Conservation (phyloP, 1,140 invertebrate genomes). For the Leptinotarsa defecta region DNA sequence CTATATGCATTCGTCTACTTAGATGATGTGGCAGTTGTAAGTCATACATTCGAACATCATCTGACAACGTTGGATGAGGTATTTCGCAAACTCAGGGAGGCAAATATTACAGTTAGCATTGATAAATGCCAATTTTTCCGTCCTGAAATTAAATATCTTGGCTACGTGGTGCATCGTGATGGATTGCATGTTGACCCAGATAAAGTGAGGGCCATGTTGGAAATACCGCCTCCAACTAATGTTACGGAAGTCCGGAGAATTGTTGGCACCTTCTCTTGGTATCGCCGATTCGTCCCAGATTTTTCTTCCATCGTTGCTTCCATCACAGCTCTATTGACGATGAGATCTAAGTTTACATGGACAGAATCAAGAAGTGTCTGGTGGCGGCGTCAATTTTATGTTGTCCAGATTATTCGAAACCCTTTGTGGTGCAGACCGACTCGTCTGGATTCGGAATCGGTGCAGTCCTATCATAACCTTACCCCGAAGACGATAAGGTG, state of each 20-base stretch:
- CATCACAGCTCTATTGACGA: constrained; percentile 1
- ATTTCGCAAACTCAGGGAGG: too few species aligned
- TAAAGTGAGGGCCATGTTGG: constrained; percentile 43
- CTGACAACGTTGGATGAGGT: background rate
- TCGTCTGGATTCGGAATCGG: constrained; percentile 37
- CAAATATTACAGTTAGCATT: too few species aligned
- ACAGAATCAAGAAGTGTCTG: too few species aligned
- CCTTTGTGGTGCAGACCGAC: constrained; percentile 42
- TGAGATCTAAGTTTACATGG: too few species aligned
- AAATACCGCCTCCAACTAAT: background rate
- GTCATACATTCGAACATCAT: too few species aligned
- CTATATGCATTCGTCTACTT: too few species aligned
- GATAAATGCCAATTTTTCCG: too few species aligned
- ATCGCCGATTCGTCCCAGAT: background rate
- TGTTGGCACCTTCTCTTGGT: background rate
- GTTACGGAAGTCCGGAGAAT: background rate
- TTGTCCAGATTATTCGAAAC: constrained; percentile 28
- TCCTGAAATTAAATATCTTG: too few species aligned
- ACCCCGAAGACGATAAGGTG: too few species aligned
- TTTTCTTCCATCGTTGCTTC: background rate
- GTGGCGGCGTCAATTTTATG: constrained; percentile 22
- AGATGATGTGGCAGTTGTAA: too few species aligned
- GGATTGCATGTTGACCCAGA: background rate
- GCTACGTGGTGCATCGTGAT: too few species aligned
- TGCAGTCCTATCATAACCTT: too few species aligned